Base-by-base conservation (phyloP, 2,113 vertebrate genomes). In the Xyrauchen texanus region DNA sequence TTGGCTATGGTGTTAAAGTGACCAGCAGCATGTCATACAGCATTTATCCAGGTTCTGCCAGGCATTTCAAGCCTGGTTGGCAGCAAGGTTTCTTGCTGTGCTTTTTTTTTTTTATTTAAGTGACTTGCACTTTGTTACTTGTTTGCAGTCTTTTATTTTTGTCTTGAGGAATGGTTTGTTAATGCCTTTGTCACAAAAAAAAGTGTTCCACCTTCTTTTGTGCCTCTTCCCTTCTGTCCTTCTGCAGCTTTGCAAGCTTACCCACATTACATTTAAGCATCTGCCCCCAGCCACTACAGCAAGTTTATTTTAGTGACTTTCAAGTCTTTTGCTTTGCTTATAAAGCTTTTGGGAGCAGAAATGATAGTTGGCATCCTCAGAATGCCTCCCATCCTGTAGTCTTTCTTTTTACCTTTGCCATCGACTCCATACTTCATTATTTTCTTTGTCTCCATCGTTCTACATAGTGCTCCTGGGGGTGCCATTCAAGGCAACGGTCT, bases 401-500 rank as follows among this genome's bases (percentile, higher is more conserved):
- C 75, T 61, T 67, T 81, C 69, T 55, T 65, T 62, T 81, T 79
- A 80, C 64, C 60, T 81, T 73, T 49, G 58, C 84, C 78, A 76
- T 82, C 53, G 66, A 64, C 73, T 83, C 68, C 53, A 46, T 83
- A 70, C 68, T 65, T 64, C n/a, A 34, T 69, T 67, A 79, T 62
- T 64, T 55, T 80, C 70, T 74, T 63, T 71, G 67, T 87, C 44
- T 15, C 60, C 34, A 4, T 47, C 79, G 68, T 60, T 85, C 88
- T 97, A 99, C 90, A 98, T 93, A 51, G 94, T 95, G 69, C 91
- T 97, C 86, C 96, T 92, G 0, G 98, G 97, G 4, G 95, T 98
- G 87, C 98, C 97, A 42, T 99, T 99, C 86, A 98, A 94, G 78
- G 97, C 92, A 67, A 98, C 92, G 2, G 95, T 93, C 92, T 99